Conservation (phyloP, 2,113 vertebrate genomes). For the Nyctereutes procyonoides region DNA sequence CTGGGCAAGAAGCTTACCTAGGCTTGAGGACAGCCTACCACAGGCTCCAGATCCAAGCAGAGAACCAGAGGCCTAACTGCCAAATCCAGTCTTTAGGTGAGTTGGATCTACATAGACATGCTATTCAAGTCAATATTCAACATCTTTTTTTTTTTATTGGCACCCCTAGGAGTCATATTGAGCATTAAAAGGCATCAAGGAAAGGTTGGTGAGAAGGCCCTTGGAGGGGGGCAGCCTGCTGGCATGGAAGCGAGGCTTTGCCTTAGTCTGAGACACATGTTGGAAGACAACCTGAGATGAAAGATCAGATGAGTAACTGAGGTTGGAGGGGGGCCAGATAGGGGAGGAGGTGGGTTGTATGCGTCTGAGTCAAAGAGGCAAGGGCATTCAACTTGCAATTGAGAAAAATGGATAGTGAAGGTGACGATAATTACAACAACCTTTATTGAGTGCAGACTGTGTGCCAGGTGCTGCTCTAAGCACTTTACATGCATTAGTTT, state of each 20-base stretch:
- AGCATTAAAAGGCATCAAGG: conserved; percentile 3
- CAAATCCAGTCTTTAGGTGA: not conserved
- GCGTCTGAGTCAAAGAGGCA: not conserved
- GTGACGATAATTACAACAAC: not conserved
- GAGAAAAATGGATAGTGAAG: not conserved
- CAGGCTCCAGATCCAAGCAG: not conserved
- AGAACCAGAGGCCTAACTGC: not conserved
- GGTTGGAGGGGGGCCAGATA: not conserved
- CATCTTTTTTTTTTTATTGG: not conserved
- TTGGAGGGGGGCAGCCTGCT: not conserved
- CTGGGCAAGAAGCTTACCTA: not conserved
- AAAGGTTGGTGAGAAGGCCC: not conserved
- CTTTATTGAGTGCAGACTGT: not conserved
- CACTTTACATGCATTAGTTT: not conserved
- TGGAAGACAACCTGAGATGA: conserved; percentile 48
- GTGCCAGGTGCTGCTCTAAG: not conserved
- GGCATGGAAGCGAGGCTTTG: not conserved
- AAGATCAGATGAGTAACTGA: conserved; percentile 10
- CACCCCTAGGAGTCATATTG: not conserved
- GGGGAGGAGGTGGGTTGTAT: not conserved
- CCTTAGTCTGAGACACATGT: not conserved
- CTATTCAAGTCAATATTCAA: not conserved
- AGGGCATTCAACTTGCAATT: not conserved
- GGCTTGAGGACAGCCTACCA: not conserved
- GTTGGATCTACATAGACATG: not conserved